Evolutionary conservation across 2,797 vertebrate genomes (phyloP).

Genomic region (Coluber constrictor): DNA sequence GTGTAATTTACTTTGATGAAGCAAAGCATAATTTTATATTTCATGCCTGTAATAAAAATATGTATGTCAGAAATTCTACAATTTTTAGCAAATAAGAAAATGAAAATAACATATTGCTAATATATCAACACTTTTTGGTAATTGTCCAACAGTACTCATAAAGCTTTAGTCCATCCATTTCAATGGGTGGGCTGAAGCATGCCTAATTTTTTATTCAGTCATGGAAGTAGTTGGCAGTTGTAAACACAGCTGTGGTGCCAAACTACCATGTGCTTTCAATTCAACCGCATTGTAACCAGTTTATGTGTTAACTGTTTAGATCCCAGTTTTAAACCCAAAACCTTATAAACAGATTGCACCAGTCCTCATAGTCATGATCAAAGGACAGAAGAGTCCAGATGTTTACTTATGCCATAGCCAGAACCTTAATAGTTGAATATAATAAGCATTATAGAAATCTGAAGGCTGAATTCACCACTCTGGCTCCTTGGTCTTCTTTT

Average conservation of each 20-base stretch:
- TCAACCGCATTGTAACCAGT: background rate
- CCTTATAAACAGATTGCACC: background rate
- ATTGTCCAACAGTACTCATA: background rate
- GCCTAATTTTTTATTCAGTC: background rate
- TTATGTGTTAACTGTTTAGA: background rate
- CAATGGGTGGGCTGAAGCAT: background rate
- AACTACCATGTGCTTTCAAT: background rate
- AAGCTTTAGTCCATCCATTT: background rate
- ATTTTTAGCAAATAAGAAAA: background rate
- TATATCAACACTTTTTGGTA: background rate
- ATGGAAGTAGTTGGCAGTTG: background rate
- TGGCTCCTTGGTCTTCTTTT: background rate
- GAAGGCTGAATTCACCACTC: background rate
- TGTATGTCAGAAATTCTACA: background rate
- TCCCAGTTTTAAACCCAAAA: background rate
- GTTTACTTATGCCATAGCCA: background rate
- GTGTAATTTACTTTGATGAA: background rate
- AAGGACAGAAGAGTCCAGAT: background rate
- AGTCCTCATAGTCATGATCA: background rate
- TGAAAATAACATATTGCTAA: conserved; percentile 12
- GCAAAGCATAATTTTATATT: conserved; percentile 2
- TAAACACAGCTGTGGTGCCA: background rate
- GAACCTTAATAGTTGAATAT: background rate
- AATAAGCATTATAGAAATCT: background rate
- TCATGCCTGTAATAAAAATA: conserved; percentile 3